Percentiles rank a stretch among this genome's conserved stretches.
Evolutionary conservation across 2,888 invertebrate species (phyloP).

Genomic region (Parnassius glacialis): DNA sequence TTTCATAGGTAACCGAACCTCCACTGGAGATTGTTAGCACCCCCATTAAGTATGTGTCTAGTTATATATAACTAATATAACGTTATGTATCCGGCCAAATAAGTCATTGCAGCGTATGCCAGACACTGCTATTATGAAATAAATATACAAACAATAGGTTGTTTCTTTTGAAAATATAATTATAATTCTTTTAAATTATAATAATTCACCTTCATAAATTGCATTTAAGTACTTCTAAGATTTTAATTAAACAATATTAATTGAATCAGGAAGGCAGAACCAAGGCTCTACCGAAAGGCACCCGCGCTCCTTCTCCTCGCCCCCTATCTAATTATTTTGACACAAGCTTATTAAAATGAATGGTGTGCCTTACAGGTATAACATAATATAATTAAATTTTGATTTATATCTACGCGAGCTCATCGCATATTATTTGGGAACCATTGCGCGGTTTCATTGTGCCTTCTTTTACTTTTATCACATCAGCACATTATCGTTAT

Average conservation of each 20-base stretch:
- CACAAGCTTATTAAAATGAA: constrained; percentile 48
- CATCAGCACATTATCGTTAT: background rate
- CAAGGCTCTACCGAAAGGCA: constrained; percentile 32
- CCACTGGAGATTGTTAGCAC: too few relatives aligned
- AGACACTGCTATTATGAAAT: too few relatives aligned
- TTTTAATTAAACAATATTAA: constrained; percentile 20
- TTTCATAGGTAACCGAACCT: too few relatives aligned
- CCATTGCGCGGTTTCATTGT: constrained; percentile 24
- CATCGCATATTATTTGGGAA: constrained; percentile 32
- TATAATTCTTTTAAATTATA: background rate
- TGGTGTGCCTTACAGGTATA: constrained; percentile 24
- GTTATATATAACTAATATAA: too few relatives aligned
- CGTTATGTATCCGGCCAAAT: too few relatives aligned
- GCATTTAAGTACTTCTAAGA: too few relatives aligned
- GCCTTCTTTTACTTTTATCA: constrained; percentile 16
- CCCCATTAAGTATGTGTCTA: too few relatives aligned
- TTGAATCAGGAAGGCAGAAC: constrained; percentile 42
- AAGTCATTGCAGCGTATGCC: too few relatives aligned
- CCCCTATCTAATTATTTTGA: constrained; percentile 47
- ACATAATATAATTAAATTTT: constrained; percentile 52
- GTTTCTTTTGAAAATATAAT: background rate
- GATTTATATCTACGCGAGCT: constrained; percentile 44
- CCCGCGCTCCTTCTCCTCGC: constrained; percentile 27
- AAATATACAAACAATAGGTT: too few relatives aligned
- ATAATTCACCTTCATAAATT: too few relatives aligned